phyloP scores from a whole-genome alignment of 2,888 invertebrate species.

The Nemurella pictetii region DNA sequence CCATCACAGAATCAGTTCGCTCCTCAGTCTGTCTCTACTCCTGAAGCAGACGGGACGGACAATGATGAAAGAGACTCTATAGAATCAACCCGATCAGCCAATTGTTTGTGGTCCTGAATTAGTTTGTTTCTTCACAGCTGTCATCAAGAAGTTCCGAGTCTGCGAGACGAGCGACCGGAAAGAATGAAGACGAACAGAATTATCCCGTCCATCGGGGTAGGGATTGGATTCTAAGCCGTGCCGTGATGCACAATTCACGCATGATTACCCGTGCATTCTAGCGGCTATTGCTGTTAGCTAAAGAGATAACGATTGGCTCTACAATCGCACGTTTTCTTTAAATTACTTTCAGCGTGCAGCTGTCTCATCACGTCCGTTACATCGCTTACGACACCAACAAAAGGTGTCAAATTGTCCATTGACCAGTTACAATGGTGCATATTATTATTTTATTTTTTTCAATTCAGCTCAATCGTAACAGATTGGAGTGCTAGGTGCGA shows the following conservation, averaged over 20 bases:
- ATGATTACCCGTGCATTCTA: background rate
- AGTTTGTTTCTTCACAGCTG: constrained; percentile 27
- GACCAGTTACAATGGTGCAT: background rate
- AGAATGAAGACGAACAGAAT: constrained; percentile 20
- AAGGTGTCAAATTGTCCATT: background rate
- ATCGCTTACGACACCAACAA: background rate
- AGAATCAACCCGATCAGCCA: constrained; percentile 26
- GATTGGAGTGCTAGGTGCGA: background rate
- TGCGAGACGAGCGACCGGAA: constrained; percentile 2
- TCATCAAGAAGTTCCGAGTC: constrained; percentile 5
- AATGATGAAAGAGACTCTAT: constrained; percentile 24
- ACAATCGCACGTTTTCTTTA: background rate
- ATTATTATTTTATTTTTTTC: background rate
- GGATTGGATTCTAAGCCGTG: background rate
- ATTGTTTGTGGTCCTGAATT: constrained; percentile 26
- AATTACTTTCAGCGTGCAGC: background rate
- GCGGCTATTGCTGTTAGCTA: background rate
- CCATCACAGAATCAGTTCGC: constrained; percentile 15
- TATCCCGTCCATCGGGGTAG: background rate
- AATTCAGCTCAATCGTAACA: background rate
- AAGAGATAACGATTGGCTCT: background rate
- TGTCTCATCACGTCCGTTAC: background rate
- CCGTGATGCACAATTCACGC: background rate
- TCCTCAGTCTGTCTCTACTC: background rate
- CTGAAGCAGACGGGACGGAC: background rate